phyloP scores from a whole-genome alignment of 2,888 invertebrate genomes.

The Bombylius major region DNA sequence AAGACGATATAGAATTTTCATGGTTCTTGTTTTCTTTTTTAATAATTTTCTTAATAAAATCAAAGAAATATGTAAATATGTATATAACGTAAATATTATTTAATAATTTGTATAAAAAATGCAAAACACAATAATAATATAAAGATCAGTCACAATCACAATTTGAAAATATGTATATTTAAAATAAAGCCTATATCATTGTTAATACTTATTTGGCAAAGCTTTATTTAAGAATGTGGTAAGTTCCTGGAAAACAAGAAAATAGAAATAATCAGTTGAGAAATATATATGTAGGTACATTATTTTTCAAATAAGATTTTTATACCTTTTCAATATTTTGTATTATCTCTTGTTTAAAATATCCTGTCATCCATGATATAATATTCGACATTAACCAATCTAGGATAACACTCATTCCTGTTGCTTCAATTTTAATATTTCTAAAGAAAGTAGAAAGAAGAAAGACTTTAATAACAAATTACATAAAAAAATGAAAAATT shows the following conservation, averaged over 20 bases:
- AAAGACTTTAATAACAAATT: no score
- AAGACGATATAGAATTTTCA: no score
- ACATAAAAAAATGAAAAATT: neutral
- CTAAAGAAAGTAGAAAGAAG: neutral
- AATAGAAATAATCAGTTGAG: neutral
- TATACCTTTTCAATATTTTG: slow-evolving; percentile 1
- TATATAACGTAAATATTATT: no score
- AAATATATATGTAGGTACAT: no score
- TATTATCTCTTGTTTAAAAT: slow-evolving; percentile 1
- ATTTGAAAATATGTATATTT: no score
- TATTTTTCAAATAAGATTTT: neutral
- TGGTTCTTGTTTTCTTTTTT: no score
- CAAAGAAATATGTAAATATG: no score
- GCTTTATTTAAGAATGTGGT: neutral
- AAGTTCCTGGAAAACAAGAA: neutral
- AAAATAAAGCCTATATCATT: no score
- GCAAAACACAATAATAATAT: no score
- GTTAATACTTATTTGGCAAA: neutral
- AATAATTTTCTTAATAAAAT: no score
- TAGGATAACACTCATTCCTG: slow-evolving; percentile 2
- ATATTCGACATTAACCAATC: slow-evolving; percentile 4
- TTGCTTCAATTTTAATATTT: neutral
- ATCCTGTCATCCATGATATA: slow-evolving; percentile 2
- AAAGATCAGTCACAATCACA: no score
- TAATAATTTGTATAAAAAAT: no score